Conservation (phyloP, 2,113 vertebrate genomes). For the Paedocypris sp. region DNA sequence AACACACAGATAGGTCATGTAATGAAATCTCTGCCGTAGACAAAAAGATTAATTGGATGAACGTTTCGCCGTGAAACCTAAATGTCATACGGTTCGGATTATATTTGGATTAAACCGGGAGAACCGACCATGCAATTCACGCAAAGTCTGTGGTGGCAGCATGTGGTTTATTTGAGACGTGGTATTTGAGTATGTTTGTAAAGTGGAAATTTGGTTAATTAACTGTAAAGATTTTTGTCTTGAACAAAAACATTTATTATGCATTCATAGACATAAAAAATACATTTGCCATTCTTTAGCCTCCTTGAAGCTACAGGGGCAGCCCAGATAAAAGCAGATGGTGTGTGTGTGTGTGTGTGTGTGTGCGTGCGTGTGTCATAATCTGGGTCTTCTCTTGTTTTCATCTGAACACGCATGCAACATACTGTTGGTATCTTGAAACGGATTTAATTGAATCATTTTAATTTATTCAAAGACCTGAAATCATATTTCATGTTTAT, state of each 20-base stretch:
- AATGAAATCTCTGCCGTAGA: neutral
- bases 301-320: neutral
- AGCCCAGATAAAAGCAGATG: neutral
- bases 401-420: neutral
- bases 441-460: neutral
- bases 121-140: no score
- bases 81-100: no score
- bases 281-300: neutral
- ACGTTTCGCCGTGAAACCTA: neutral
- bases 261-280: neutral
- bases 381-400: neutral
- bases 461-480: neutral
- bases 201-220: neutral
- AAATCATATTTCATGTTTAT: neutral
- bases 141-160: no score
- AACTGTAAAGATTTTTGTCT: neutral
- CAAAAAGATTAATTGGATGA: neutral
- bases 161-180: no score
- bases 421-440: no score
- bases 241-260: neutral
- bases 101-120: no score
- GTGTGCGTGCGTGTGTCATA: neutral
- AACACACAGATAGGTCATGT: conserved; percentile 1
- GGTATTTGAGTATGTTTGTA: no score
- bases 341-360: neutral